A percentile compares a stretch with the other conserved stretches of the same genome.
Evolutionary conservation across 2,888 invertebrate genomes (phyloP).

Genomic region (Trimorus sp.): DNA sequence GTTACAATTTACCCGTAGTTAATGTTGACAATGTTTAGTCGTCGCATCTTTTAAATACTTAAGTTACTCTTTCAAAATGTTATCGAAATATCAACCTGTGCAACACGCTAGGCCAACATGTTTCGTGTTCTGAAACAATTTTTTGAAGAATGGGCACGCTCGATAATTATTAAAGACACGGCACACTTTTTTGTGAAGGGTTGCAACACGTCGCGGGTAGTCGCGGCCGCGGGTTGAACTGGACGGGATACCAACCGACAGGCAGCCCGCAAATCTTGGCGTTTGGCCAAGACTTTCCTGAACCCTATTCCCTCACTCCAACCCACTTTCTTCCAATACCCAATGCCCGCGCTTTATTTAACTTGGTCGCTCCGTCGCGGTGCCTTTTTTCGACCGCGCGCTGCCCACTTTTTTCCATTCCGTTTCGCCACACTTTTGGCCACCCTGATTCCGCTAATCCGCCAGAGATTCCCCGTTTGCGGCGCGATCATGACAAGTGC

Average conservation of each 20-base stretch:
- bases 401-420: conserved; percentile 19
- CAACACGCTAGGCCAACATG: no score
- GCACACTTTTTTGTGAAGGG: conserved; percentile 62
- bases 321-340: conserved; percentile 68
- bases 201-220: conserved; percentile 69
- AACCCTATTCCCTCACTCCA: conserved; percentile 79
- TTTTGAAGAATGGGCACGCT: conserved; percentile 43
- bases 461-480: conserved; percentile 1
- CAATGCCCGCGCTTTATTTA: conserved; percentile 65
- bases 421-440: conserved; percentile 25
- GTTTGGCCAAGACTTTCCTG: conserved; percentile 82
- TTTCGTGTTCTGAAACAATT: no score
- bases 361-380: conserved; percentile 63
- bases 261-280: conserved; percentile 82
- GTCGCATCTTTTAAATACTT: no score
- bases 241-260: conserved; percentile 81
- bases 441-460: conserved; percentile 25
- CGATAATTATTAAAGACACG: conserved; percentile 67
- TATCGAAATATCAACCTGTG: conserved; percentile 4
- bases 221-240: conserved; percentile 78
- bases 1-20: no score
- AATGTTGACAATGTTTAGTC: no score
- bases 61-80: no score
- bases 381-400: conserved; percentile 37
- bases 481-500: conserved; percentile 5